Base-by-base conservation (phyloP, 1,140 invertebrate species). In the Drosophila equinoxialis region DNA sequence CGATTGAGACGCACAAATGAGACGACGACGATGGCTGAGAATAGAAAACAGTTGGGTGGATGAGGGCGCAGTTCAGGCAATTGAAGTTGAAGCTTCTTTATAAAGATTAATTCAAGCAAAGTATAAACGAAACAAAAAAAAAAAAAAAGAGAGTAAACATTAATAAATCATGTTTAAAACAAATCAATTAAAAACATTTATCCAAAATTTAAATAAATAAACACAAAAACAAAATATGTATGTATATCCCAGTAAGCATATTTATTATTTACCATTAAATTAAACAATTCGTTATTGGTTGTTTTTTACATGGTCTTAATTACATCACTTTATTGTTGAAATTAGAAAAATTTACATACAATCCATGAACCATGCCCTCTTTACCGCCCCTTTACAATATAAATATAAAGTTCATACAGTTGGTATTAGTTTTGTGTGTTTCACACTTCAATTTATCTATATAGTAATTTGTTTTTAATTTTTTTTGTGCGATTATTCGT, bases 41-140 rank as follows among this genome's bases (percentile, higher is more conserved):
- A 11, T 5, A 39, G 11, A 13, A 39, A 5, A 39, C 37, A 11
- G 14, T 14, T n/a, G 14, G 10, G 5, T 14, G 42, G 42, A 11
- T 5, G n/a, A 7, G 42, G 14, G n/a, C 5, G 17, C 17, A 10
- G 45, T 51, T 60, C 30, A 30, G 66, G 62, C 66, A 74, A 71
- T 64, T 70, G 30, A 69, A 82, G 79, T 76, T 69, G 68, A 33
- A 68, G 71, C 71, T 82, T 78, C 3, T 67, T 59, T 65, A 72
- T 23, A 74, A 72, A 77, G 81, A 85, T 85, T 85, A 86, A 86
- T 81, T 81, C 74, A 75, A 65, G 68, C 79, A 69, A 41, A 59
- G 76, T 57, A 35, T 41, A 76, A 77, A 57, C 68, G 65, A 58
- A 67, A 35, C 37, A 35, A 51, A 62, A 61, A 77, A 77, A 35